Conservation (phyloP, 2,797 vertebrate genomes). For the Lindbergichthys nudifrons region DNA sequence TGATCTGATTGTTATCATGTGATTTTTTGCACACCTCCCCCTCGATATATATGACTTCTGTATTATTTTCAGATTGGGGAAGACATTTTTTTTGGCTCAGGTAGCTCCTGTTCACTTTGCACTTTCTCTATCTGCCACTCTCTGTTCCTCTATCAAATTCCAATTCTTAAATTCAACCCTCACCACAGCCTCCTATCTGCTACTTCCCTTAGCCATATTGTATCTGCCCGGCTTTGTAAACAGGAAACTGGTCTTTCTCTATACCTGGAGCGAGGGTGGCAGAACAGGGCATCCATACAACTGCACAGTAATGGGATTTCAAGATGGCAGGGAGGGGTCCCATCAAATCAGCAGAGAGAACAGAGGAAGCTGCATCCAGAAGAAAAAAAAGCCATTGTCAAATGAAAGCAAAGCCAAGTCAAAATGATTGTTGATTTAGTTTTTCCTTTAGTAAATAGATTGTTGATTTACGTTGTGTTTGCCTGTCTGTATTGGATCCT, state of each 20-base stretch:
- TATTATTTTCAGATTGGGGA: conserved; percentile 66
- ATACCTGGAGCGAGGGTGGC: conserved; percentile 82
- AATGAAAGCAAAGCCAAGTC: conserved; percentile 69
- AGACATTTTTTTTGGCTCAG: conserved; percentile 29
- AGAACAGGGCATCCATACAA: conserved; percentile 75
- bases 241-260: conserved; percentile 79
- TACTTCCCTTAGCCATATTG: conserved; percentile 37
- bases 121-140: conserved; percentile 31
- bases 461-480: conserved; percentile 74
- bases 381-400: conserved; percentile 66
- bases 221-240: conserved; percentile 79
- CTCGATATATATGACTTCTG: conserved; percentile 62
- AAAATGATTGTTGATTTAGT: conserved; percentile 72
- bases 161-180: conserved; percentile 29
- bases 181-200: conserved; percentile 28
- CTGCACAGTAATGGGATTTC: conserved; percentile 79
- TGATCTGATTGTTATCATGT: conserved; percentile 83
- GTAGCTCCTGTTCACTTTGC: conserved; percentile 20
- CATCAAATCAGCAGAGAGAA: conserved; percentile 71
- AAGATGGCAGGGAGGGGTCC: conserved; percentile 84
- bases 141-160: conserved; percentile 32
- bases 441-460: conserved; percentile 73
- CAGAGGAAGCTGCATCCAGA: conserved; percentile 53
- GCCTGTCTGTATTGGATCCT: conserved; percentile 70
- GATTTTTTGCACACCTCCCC: conserved; percentile 74